Percentiles rank a stretch among this genome's conserved stretches.
phyloP scores from a whole-genome alignment of 2,888 invertebrate genomes.

The Sinohyriopsis cumingii region DNA sequence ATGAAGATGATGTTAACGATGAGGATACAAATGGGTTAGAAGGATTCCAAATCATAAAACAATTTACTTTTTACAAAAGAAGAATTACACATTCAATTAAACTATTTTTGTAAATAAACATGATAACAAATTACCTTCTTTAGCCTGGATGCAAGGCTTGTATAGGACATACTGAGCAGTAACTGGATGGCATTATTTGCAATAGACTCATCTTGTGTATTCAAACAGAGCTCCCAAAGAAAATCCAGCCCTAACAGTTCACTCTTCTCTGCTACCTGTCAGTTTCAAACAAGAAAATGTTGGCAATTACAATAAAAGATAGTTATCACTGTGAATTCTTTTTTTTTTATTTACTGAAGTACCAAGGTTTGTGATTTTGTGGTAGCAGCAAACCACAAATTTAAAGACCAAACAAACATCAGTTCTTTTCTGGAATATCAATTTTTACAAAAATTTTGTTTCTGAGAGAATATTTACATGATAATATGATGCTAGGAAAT shows the following conservation, averaged over 20 bases:
- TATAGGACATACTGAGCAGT: constrained; percentile 72
- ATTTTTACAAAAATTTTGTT: too few species aligned
- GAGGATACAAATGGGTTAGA: too few species aligned
- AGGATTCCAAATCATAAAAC: too few species aligned
- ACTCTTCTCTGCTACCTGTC: constrained; percentile 71
- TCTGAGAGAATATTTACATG: too few species aligned
- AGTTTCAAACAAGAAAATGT: constrained; percentile 2
- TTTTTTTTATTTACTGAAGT: not conserved
- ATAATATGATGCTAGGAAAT: too few species aligned
- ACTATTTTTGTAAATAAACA: too few species aligned
- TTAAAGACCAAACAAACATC: too few species aligned
- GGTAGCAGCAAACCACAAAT: too few species aligned
- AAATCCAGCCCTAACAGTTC: constrained; percentile 73
- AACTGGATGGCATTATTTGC: constrained; percentile 72
- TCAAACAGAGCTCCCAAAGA: constrained; percentile 74
- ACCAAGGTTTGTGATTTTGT: not conserved
- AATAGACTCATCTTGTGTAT: constrained; percentile 70
- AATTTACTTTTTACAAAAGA: too few species aligned
- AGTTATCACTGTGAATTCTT: not conserved
- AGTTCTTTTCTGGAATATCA: too few species aligned
- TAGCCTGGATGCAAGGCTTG: constrained; percentile 68
- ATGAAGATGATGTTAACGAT: too few species aligned
- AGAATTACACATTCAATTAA: too few species aligned
- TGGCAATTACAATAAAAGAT: not conserved
- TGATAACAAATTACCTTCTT: constrained; percentile 62